Evolutionary conservation across 2,888 invertebrate genomes (phyloP).

Genomic region (Lasioglossum lativentre): DNA sequence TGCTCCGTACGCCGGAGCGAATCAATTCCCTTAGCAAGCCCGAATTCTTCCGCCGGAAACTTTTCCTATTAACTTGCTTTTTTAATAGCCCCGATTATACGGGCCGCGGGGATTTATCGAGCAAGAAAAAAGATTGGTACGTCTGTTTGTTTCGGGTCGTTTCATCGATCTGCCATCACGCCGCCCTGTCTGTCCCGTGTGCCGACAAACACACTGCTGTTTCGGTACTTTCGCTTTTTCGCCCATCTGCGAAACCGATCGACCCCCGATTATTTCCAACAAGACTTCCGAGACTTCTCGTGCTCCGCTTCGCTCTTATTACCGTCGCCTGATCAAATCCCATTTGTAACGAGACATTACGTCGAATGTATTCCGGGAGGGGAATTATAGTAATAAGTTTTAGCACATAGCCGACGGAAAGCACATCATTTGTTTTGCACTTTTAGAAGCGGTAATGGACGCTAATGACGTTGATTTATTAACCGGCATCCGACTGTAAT

Average conservation of each 20-base stretch:
- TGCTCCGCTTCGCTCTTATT: conserved; percentile 56
- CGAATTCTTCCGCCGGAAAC: conserved; percentile 53
- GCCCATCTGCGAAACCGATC: conserved; percentile 35
- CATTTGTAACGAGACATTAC: conserved; percentile 65
- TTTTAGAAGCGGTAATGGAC: conserved; percentile 58
- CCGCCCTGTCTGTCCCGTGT: background rate
- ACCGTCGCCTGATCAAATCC: conserved; percentile 71
- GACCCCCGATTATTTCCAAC: conserved; percentile 47
- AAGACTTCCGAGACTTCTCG: conserved; percentile 50
- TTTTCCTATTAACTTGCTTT: conserved; percentile 61
- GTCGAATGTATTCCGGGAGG: conserved; percentile 43
- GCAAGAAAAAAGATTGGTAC: background rate
- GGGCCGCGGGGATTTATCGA: conserved; percentile 46
- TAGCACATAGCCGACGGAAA: conserved; percentile 55
- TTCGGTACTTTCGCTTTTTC: conserved; percentile 21
- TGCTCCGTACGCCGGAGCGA: conserved; percentile 48
- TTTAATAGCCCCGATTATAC: conserved; percentile 56
- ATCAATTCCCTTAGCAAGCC: conserved; percentile 51
- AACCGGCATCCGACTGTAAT: conserved; percentile 54
- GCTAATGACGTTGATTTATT: conserved; percentile 69
- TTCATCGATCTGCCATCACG: conserved; percentile 28
- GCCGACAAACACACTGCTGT: background rate
- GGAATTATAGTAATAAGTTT: conserved; percentile 71
- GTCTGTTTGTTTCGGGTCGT: conserved; percentile 22
- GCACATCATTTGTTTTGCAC: conserved; percentile 58